Evolutionary conservation across 2,888 invertebrate species (phyloP).

Genomic region (Sminthurides aquaticus): DNA sequence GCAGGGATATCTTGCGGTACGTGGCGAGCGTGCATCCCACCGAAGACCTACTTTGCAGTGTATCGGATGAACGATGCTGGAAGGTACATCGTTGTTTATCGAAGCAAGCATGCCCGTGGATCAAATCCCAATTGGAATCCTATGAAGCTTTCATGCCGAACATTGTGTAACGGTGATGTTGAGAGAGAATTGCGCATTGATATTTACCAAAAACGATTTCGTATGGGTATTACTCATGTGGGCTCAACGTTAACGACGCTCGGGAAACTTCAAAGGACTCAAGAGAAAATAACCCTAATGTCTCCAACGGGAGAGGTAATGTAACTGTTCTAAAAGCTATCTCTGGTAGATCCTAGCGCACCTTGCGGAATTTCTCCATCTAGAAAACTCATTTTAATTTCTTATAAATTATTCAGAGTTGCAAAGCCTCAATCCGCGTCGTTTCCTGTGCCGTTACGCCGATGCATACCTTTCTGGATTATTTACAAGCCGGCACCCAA

Average conservation of each 20-base stretch:
- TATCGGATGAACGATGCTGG: slow-evolving; percentile 47
- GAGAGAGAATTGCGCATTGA: slow-evolving; percentile 11
- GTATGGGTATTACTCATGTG: neutral
- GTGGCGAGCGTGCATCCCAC: slow-evolving; percentile 28
- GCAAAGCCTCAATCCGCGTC: neutral
- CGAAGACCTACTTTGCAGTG: slow-evolving; percentile 40
- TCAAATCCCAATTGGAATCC: slow-evolving; percentile 47
- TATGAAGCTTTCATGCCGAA: neutral
- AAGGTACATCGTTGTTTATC: slow-evolving; percentile 50
- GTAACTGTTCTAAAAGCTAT: neutral
- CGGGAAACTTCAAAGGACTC: neutral
- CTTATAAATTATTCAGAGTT: too few species aligned
- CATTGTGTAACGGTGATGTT: slow-evolving; percentile 11
- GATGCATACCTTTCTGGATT: slow-evolving; percentile 53
- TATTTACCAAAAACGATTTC: slow-evolving; percentile 11
- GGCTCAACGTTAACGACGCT: neutral
- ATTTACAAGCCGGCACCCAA: slow-evolving; percentile 52
- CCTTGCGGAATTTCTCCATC: too few species aligned
- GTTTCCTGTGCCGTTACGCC: slow-evolving; percentile 14
- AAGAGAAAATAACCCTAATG: neutral
- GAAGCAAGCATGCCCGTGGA: slow-evolving; percentile 52
- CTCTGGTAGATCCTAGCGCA: too few species aligned
- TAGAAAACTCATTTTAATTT: too few species aligned
- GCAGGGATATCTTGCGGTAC: slow-evolving; percentile 22
- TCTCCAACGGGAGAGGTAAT: slow-evolving; percentile 1